A percentile compares a stretch with the other conserved stretches of the same genome.
Evolutionary conservation across 2,888 invertebrate genomes (phyloP).

Genomic region (Xestobium rufovillosum): DNA sequence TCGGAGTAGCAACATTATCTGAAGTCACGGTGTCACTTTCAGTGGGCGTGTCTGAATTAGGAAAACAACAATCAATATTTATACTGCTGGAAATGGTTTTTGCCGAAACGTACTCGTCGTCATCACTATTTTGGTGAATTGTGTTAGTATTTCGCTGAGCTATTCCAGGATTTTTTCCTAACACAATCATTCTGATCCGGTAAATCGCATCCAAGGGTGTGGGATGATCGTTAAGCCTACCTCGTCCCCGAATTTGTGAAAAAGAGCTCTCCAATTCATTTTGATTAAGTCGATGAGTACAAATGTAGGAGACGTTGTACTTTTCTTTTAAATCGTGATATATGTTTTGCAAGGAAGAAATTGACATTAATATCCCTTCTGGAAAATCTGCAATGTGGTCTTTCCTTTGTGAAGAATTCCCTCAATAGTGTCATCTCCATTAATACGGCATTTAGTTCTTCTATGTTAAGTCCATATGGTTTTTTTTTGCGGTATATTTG

Average conservation of each 20-base stretch:
- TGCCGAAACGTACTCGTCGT: conserved; percentile 6
- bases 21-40: conserved; percentile 1
- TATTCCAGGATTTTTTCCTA: too few species aligned
- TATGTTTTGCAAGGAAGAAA: conserved; percentile 8
- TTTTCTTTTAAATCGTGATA: conserved; percentile 10
- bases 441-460: conserved; percentile 12
- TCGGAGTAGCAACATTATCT: conserved; percentile 3
- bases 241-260: conserved; percentile 7
- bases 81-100: conserved; percentile 3
- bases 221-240: conserved; percentile 6
- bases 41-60: not conserved
- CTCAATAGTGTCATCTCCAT: conserved; percentile 6
- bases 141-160: conserved; percentile 7
- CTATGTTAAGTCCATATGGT: conserved; percentile 8
- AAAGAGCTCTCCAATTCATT: conserved; percentile 4
- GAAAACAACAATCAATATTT: not conserved
- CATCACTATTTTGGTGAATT: not conserved
- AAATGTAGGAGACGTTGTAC: too few species aligned
- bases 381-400: conserved; percentile 8
- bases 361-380: conserved; percentile 11
- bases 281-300: not conserved
- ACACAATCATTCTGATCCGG: conserved; percentile 9
- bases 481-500: conserved; percentile 1
- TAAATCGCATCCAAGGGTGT: conserved; percentile 9
- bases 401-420: conserved; percentile 7